Conservation (phyloP, 2,888 invertebrate genomes). For the Leptothorax acervorum region DNA sequence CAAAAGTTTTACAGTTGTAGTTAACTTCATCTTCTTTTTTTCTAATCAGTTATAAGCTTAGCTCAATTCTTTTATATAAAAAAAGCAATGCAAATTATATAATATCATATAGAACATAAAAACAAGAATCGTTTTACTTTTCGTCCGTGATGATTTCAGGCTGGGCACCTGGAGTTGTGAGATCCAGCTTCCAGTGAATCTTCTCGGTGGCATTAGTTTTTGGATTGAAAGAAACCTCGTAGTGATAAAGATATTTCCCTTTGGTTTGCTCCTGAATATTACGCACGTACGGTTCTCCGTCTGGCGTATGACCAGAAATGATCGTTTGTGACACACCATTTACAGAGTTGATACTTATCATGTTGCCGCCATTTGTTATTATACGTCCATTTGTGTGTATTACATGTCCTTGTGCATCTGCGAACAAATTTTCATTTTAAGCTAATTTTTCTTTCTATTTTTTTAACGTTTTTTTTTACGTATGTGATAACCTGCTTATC, state of each 20-base stretch:
- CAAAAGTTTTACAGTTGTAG: neutral
- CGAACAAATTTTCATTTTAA: conserved; percentile 5
- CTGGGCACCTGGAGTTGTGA: conserved; percentile 71
- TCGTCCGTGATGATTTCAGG: conserved; percentile 49
- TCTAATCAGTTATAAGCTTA: neutral
- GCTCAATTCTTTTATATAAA: neutral
- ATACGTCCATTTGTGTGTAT: neutral
- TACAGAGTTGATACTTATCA: neutral
- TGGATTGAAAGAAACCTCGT: conserved; percentile 71
- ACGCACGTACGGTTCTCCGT: conserved; percentile 73
- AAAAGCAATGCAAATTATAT: neutral
- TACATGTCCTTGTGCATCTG: conserved; percentile 24
- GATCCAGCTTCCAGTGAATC: conserved; percentile 64
- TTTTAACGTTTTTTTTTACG: neutral
- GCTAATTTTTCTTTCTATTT: neutral
- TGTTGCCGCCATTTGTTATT: neutral
- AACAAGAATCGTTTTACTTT: neutral
- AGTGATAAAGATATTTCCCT: conserved; percentile 68
- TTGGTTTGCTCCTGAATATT: conserved; percentile 65
- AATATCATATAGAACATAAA: neutral
- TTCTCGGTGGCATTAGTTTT: neutral
- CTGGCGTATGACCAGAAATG: conserved; percentile 66
- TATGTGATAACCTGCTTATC: neutral
- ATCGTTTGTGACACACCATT: conserved; percentile 58
- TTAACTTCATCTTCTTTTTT: neutral